Conservation (phyloP, 2,797 vertebrate species). For the Poeciliopsis presidionis region DNA sequence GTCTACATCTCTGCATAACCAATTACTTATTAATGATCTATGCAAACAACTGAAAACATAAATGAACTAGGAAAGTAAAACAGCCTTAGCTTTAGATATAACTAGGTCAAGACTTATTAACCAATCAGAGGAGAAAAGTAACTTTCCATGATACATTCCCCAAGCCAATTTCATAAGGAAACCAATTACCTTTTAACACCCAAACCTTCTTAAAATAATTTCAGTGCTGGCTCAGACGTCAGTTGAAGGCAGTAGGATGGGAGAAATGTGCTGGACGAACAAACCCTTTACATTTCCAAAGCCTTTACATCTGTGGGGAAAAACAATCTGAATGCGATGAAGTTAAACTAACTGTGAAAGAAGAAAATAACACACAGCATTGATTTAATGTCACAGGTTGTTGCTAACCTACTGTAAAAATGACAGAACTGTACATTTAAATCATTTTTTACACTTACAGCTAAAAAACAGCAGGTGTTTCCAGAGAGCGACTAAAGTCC, state of each 20-base stretch:
- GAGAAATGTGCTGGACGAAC: background rate
- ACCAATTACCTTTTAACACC: slow-evolving; percentile 2
- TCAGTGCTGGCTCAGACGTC: background rate
- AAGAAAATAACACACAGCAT: background rate
- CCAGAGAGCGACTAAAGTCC: no score
- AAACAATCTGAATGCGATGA: background rate
- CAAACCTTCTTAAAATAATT: background rate
- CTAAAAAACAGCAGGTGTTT: background rate
- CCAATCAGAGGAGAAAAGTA: background rate
- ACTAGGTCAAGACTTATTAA: background rate
- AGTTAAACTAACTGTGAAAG: background rate
- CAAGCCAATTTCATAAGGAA: background rate
- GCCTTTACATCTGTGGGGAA: background rate
- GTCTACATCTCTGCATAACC: background rate
- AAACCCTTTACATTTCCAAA: background rate
- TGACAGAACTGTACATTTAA: background rate
- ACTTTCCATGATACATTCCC: background rate
- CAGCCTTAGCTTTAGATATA: background rate
- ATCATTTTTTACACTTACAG: background rate
- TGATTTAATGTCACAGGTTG: background rate
- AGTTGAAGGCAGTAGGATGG: background rate
- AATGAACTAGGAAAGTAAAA: background rate
- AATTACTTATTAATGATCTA: background rate
- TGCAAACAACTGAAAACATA: background rate
- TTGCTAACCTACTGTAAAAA: background rate